phyloP scores from a whole-genome alignment of 2,888 invertebrate species.

The Ochropacha duplaris region DNA sequence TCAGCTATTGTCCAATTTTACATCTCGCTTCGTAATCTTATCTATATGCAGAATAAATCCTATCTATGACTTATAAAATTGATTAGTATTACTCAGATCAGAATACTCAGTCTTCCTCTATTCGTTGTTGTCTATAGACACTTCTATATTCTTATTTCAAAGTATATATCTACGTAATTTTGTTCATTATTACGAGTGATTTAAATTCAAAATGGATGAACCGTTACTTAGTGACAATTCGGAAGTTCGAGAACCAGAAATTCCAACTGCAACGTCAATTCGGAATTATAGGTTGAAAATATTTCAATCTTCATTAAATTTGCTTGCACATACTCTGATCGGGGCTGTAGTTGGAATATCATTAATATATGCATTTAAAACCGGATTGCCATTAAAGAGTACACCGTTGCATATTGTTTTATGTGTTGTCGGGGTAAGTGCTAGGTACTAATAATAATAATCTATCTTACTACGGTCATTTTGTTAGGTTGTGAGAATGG shows the following conservation, averaged over 20 bases:
- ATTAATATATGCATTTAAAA: constrained; percentile 43
- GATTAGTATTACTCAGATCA: no score
- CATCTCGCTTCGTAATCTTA: background rate
- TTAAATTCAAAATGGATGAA: background rate
- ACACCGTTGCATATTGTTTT: constrained; percentile 52
- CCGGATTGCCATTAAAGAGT: constrained; percentile 41
- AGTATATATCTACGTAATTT: background rate
- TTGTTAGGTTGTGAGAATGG: no score
- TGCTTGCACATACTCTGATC: constrained; percentile 51
- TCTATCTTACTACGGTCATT: no score
- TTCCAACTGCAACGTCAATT: constrained; percentile 8
- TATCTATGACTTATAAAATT: background rate
- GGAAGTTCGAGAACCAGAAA: background rate
- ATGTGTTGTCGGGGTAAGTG: constrained; percentile 65
- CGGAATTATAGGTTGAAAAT: constrained; percentile 39
- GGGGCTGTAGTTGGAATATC: constrained; percentile 47
- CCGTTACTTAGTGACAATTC: background rate
- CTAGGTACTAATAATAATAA: no score
- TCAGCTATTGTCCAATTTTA: background rate
- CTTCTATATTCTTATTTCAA: no score
- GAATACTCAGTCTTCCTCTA: background rate
- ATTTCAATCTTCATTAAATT: constrained; percentile 44
- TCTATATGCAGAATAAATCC: background rate
- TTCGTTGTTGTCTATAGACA: no score
- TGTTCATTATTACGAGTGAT: background rate